Percentiles rank a stretch among this genome's conserved stretches.
Conservation (phyloP, 2,888 invertebrate species). For the Xiphydria camelus region DNA sequence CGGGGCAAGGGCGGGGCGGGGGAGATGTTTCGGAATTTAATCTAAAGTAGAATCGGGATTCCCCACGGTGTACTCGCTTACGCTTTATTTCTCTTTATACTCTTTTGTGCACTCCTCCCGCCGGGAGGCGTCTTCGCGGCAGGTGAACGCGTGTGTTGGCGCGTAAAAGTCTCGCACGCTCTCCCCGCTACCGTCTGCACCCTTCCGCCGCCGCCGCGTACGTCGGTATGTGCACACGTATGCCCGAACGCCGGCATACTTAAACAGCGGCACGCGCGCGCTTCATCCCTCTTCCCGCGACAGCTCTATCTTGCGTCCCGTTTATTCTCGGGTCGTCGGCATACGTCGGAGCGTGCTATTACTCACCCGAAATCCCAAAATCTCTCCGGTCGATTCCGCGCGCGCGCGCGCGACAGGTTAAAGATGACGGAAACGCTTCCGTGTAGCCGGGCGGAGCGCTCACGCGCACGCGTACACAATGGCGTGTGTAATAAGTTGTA, state of each 20-base stretch:
- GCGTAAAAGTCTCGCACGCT: too few relatives aligned
- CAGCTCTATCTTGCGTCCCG: slow-evolving; percentile 45
- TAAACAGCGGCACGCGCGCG: slow-evolving; percentile 35
- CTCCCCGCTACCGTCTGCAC: too few relatives aligned
- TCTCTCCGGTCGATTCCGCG: slow-evolving; percentile 18
- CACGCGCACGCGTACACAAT: too few relatives aligned
- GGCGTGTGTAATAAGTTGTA: too few relatives aligned
- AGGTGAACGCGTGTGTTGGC: too few relatives aligned
- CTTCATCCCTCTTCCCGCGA: slow-evolving; percentile 49
- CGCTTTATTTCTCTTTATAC: background rate
- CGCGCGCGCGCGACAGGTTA: background rate
- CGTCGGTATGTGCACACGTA: background rate
- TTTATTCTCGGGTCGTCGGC: background rate
- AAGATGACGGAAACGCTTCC: background rate
- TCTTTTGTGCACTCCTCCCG: background rate
- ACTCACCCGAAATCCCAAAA: slow-evolving; percentile 43
- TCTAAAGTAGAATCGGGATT: slow-evolving; percentile 45
- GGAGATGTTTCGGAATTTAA: slow-evolving; percentile 45
- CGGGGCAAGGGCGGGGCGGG: background rate
- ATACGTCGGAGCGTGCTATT: slow-evolving; percentile 27
- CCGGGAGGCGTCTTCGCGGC: too few relatives aligned
- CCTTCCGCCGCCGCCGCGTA: slow-evolving; percentile 6
- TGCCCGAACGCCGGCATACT: background rate
- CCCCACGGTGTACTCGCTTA: background rate
- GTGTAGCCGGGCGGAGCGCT: too few relatives aligned